phyloP scores from a whole-genome alignment of 2,113 vertebrate species.

The Lophochroa leadbeateri region DNA sequence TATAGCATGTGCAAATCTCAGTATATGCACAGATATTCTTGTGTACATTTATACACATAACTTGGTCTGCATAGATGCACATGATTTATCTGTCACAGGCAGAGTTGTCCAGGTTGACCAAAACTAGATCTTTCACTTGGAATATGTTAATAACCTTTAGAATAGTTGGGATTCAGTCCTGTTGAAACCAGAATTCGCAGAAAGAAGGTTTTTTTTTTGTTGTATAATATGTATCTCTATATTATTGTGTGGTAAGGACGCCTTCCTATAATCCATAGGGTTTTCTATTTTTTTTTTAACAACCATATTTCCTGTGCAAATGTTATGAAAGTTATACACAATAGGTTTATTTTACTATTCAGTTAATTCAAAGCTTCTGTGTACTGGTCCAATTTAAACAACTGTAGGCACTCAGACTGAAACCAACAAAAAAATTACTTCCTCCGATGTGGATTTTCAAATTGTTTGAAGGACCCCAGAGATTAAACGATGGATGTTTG shows the following conservation, averaged over 20 bases:
- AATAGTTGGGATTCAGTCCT: background rate
- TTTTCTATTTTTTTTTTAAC: background rate
- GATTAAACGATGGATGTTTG: conserved; percentile 57
- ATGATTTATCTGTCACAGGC: background rate
- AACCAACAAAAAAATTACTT: conserved; percentile 63
- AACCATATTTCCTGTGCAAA: background rate
- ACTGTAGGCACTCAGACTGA: conserved; percentile 55
- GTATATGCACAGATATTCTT: background rate
- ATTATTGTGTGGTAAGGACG: background rate
- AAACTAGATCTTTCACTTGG: background rate
- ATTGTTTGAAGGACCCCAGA: conserved; percentile 65
- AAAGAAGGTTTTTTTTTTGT: fast-evolving
- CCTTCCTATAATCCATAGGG: background rate
- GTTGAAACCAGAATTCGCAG: background rate
- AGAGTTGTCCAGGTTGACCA: background rate
- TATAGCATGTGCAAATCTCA: background rate
- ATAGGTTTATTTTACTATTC: conserved; percentile 20
- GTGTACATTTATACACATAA: background rate
- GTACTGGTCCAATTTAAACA: conserved; percentile 63
- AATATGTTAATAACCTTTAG: background rate
- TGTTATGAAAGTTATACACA: background rate
- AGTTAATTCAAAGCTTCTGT: conserved; percentile 44
- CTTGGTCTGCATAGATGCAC: background rate
- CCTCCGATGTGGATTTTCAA: conserved; percentile 68
- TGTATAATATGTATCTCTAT: background rate